Conservation (phyloP, 2,113 vertebrate species). For the Excalfactoria chinensis region DNA sequence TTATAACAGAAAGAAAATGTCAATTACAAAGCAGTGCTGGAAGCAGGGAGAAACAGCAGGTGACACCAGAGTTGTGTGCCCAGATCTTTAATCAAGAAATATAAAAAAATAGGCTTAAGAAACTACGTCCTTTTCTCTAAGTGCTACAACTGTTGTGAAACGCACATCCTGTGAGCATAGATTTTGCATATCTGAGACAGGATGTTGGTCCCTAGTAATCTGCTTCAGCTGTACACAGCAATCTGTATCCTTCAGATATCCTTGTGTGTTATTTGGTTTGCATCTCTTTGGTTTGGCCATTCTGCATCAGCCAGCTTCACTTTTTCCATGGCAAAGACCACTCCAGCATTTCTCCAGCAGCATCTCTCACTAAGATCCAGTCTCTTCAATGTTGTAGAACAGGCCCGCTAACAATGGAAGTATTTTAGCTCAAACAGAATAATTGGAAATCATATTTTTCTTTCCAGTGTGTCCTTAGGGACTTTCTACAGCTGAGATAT, state of each 20-base stretch:
- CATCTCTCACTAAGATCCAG: background rate
- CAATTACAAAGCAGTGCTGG: background rate
- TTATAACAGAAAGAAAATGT: background rate
- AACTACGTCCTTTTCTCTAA: background rate
- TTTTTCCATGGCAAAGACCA: background rate
- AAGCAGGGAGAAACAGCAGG: background rate
- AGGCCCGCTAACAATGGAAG: background rate
- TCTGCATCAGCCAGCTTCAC: background rate
- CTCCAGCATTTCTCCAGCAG: background rate
- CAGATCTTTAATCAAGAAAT: background rate
- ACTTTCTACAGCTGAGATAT: background rate
- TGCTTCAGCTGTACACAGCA: background rate
- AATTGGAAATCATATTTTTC: slow-evolving; percentile 34
- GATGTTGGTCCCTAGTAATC: background rate
- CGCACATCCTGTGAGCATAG: background rate
- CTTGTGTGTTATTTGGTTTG: background rate
- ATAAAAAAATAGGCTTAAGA: background rate
- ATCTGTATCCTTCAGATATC: background rate
- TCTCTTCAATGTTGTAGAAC: background rate
- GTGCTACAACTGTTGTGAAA: background rate
- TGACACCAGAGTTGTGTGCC: background rate
- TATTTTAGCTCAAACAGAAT: background rate
- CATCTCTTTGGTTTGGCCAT: background rate
- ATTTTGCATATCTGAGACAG: background rate
- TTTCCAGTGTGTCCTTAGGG: background rate